Conservation (phyloP, 2,888 invertebrate species). For the Stenotaenia linearis region DNA sequence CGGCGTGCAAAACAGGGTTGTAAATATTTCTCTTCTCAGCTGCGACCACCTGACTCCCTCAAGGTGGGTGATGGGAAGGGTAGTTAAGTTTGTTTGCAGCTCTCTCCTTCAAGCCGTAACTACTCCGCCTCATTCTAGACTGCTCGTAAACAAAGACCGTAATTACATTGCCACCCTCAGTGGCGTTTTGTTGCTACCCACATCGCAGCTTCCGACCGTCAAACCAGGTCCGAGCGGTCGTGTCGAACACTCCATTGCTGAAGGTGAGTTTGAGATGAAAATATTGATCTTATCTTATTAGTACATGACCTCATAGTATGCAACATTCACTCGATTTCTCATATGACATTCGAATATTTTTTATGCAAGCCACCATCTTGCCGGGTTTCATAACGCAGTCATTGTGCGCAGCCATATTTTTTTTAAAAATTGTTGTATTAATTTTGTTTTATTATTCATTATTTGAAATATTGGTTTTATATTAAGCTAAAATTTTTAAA, state of each 20-base stretch:
- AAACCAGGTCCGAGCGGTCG: neutral
- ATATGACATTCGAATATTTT: neutral
- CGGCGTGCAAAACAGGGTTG: constrained; percentile 27
- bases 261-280: neutral
- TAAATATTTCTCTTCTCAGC: constrained; percentile 24
- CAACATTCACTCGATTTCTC: neutral
- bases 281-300: neutral
- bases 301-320: neutral
- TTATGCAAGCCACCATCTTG: neutral
- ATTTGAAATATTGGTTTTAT: neutral
- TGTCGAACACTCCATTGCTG: neutral
- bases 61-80: constrained; percentile 22
- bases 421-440: neutral
- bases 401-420: constrained; percentile 9
- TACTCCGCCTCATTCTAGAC: constrained; percentile 24
- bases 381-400: constrained; percentile 1
- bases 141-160: constrained; percentile 31
- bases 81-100: neutral
- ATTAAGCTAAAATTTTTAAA: neutral
- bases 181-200: neutral
- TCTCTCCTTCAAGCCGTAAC: constrained; percentile 6
- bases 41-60: constrained; percentile 17
- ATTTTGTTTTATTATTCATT: neutral
- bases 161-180: constrained; percentile 27
- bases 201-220: neutral